Percentiles rank a stretch among this genome's conserved stretches.
These are phyloP conservation scores for Turnix velox DNA, from an alignment of 2,113 vertebrate genomes.

Conservation along the genomic window DNA sequence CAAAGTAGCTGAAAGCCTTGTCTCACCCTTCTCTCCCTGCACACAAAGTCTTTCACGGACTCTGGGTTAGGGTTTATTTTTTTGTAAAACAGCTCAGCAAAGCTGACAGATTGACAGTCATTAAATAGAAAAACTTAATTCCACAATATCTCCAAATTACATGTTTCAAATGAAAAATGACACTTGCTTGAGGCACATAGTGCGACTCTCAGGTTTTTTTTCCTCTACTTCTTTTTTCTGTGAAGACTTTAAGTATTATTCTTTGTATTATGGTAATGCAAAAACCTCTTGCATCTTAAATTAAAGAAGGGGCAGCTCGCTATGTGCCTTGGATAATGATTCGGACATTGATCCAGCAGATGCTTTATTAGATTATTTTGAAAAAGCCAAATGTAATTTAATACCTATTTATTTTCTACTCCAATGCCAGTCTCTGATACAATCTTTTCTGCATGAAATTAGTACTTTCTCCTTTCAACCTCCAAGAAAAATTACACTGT, in stretches of 20 bases:
- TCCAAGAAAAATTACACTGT: background rate
- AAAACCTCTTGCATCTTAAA: slow-evolving; percentile 6
- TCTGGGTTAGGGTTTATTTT: background rate
- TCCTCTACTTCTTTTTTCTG: background rate
- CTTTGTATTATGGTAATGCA: slow-evolving; percentile 2
- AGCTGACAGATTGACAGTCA: background rate
- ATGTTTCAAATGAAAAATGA: slow-evolving; percentile 17
- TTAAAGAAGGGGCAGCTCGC: background rate
- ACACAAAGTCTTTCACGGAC: background rate
- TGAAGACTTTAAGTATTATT: background rate
- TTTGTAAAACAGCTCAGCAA: background rate
- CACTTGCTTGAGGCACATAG: background rate
- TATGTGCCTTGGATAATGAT: slow-evolving; percentile 5
- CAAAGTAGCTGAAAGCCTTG: background rate
- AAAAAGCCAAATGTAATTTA: slow-evolving; percentile 16
- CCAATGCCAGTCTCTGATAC: background rate
- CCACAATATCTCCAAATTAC: background rate
- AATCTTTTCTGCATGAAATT: slow-evolving; percentile 16
- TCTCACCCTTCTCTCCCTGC: background rate
- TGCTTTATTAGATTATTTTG: slow-evolving; percentile 48
- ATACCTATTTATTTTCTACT: slow-evolving; percentile 44
- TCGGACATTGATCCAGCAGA: slow-evolving; percentile 37
- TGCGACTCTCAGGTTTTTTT: background rate
- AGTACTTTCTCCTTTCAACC: slow-evolving; percentile 24
- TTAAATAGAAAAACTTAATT: background rate